Evolutionary conservation across 1,140 invertebrate genomes (phyloP).

Genomic region (Lucilia cuprina): DNA sequence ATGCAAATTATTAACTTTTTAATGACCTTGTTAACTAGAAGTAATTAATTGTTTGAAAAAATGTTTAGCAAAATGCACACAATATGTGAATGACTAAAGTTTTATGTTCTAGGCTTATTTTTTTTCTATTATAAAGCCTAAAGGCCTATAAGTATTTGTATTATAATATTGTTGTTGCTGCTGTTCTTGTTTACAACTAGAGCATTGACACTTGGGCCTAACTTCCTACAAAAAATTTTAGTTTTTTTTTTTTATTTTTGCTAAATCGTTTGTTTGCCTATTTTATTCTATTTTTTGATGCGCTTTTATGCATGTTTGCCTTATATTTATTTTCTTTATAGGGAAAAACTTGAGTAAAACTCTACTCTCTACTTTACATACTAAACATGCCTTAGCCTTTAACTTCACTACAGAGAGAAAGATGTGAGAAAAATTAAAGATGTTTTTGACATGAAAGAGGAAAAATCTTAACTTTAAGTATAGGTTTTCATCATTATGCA

Average conservation of each 20-base stretch:
- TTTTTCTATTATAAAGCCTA: background rate
- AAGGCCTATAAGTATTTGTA: background rate
- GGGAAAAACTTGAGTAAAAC: background rate
- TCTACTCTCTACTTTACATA: background rate
- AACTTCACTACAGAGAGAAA: background rate
- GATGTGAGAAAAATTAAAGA: background rate
- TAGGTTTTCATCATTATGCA: background rate
- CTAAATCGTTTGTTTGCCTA: background rate
- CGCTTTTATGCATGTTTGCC: background rate
- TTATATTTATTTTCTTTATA: background rate
- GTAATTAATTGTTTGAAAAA: background rate
- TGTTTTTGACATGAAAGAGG: background rate
- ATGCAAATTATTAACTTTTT: slow-evolving; percentile 8
- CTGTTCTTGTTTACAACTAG: background rate
- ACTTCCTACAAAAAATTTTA: background rate
- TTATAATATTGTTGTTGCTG: background rate
- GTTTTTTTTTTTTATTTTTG: background rate
- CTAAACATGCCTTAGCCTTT: too few relatives aligned
- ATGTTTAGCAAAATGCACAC: too few relatives aligned
- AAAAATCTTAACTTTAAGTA: background rate
- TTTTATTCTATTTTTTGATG: background rate
- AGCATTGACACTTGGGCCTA: slow-evolving; percentile 24
- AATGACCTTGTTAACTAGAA: slow-evolving; percentile 13
- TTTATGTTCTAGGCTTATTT: too few relatives aligned
- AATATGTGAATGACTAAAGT: too few relatives aligned